phyloP scores from a whole-genome alignment of 2,797 vertebrate species.

The Enteromius afrohamiltoni region DNA sequence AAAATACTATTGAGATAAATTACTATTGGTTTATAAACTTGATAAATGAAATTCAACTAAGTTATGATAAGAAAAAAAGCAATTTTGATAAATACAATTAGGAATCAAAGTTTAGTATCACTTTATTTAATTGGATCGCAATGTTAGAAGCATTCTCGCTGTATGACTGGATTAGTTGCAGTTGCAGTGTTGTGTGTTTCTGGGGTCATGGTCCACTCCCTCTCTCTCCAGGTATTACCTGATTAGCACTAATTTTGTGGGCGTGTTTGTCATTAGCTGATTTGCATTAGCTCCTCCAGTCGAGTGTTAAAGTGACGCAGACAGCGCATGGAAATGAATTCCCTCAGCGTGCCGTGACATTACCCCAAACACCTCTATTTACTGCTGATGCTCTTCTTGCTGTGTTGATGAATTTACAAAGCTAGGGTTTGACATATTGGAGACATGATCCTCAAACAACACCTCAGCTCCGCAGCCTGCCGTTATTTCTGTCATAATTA shows the following conservation, averaged over 20 bases:
- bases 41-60: no score
- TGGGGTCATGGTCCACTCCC: not conserved
- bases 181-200: not conserved
- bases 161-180: not conserved
- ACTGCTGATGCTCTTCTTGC: not conserved
- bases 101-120: no score
- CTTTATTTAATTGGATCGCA: not conserved
- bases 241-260: slow-evolving; percentile 24
- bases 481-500: slow-evolving; percentile 18
- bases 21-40: no score
- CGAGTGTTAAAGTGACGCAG: not conserved
- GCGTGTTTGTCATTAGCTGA: slow-evolving; percentile 3
- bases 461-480: not conserved
- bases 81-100: no score
- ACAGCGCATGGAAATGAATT: not conserved
- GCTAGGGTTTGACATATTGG: slow-evolving; percentile 4
- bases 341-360: slow-evolving; percentile 23
- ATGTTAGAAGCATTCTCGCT: not conserved
- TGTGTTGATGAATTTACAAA: slow-evolving; percentile 13
- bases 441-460: slow-evolving; percentile 27
- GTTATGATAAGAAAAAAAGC: no score
- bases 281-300: slow-evolving; percentile 6
- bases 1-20: no score
- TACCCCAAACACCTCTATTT: not conserved
- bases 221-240: slow-evolving; percentile 3